Conservation (phyloP, 2,797 vertebrate genomes). For the Centropyge bicolor region DNA sequence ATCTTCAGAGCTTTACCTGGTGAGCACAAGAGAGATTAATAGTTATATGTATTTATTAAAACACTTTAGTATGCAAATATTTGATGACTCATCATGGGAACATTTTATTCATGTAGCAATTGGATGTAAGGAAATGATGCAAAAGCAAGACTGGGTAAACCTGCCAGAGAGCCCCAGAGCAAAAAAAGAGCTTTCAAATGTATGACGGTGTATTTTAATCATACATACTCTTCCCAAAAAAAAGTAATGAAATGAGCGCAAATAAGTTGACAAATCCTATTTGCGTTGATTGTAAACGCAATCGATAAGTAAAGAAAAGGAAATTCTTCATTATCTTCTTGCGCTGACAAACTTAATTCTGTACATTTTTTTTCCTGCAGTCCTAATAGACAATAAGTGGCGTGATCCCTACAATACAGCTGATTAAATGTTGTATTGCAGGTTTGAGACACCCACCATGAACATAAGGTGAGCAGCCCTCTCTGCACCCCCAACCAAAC, state of each 20-base stretch:
- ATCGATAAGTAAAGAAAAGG: too few species aligned
- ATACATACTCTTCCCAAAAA: too few species aligned
- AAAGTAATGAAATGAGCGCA: neutral
- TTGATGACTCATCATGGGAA: neutral
- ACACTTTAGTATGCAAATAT: neutral
- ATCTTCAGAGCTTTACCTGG: neutral
- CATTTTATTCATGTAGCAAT: neutral
- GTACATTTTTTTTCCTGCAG: neutral
- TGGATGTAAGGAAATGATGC: neutral
- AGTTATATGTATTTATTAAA: neutral
- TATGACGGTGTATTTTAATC: too few species aligned
- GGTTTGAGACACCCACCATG: conserved; percentile 18
- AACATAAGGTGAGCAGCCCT: conserved; percentile 31
- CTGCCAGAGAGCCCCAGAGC: neutral
- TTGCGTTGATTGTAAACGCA: too few species aligned
- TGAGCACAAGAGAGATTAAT: neutral
- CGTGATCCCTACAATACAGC: neutral
- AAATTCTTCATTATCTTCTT: too few species aligned
- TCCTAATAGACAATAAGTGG: too few species aligned
- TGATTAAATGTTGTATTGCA: neutral
- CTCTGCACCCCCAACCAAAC: conserved; percentile 26
- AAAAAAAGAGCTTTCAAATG: neutral
- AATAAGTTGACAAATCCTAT: accelerated
- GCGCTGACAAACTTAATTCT: neutral
- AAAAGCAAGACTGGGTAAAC: too few species aligned